A percentile compares a stretch with the other conserved stretches of the same genome.
Evolutionary conservation across 1,140 invertebrate genomes (phyloP).

Genomic region (Zaprionus nigranus): DNA sequence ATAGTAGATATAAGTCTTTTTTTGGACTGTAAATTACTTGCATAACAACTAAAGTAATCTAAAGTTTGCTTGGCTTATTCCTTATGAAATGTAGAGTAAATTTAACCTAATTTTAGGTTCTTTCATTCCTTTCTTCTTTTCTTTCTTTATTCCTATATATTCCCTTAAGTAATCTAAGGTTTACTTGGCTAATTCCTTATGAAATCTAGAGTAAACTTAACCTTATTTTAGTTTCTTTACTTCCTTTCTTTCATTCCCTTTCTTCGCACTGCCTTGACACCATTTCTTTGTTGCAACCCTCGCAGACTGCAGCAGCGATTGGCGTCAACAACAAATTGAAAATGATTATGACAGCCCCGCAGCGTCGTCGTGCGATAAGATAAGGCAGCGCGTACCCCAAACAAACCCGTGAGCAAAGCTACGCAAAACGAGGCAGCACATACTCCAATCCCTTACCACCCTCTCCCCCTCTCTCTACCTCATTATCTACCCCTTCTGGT

Average conservation of each 20-base stretch:
- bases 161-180: too few relatives aligned
- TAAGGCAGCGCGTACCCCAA: conserved; percentile 49
- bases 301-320: conserved; percentile 39
- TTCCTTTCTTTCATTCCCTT: not conserved
- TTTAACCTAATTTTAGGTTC: not conserved
- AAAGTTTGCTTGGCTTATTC: not conserved
- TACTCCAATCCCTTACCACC: not conserved
- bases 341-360: conserved; percentile 36
- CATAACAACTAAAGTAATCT: not conserved
- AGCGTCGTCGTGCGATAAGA: conserved; percentile 54
- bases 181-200: not conserved
- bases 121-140: not conserved
- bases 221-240: not conserved
- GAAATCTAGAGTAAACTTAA: too few relatives aligned
- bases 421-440: conserved; percentile 52
- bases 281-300: conserved; percentile 26
- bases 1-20: too few relatives aligned
- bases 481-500: not conserved
- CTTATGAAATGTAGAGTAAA: not conserved
- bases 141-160: too few relatives aligned
- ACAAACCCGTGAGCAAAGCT: conserved; percentile 74
- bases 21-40: not conserved
- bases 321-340: conserved; percentile 46
- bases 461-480: not conserved
- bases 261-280: conserved; percentile 7